Percentiles rank a stretch among this genome's conserved stretches.
Conservation (phyloP, 2,113 vertebrate genomes). For the Lanius collurio region DNA sequence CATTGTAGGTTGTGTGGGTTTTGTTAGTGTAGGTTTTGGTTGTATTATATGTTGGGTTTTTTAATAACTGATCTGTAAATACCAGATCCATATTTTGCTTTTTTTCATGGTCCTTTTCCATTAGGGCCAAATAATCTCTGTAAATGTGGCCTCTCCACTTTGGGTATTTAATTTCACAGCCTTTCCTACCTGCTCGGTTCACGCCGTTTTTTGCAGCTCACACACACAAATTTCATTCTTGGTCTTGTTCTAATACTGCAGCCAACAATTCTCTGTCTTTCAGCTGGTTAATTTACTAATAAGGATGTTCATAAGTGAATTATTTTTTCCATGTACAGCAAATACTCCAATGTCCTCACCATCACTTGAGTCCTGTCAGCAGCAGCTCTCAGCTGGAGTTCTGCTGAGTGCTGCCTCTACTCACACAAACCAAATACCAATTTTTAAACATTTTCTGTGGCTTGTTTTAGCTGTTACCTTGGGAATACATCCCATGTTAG, state of each 20-base stretch:
- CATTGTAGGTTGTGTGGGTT: neutral
- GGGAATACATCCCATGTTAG: conserved; percentile 52
- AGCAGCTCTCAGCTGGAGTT: neutral
- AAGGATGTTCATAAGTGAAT: neutral
- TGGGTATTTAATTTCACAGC: neutral
- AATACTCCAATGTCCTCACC: neutral
- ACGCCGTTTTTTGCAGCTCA: neutral
- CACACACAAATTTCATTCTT: neutral
- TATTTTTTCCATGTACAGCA: neutral
- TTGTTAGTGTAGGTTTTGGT: neutral
- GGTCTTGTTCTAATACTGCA: conserved; percentile 6
- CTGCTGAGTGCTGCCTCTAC: neutral
- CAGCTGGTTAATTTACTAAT: neutral
- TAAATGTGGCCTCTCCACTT: neutral
- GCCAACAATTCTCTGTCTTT: neutral
- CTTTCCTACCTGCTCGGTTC: neutral
- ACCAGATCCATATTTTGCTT: neutral
- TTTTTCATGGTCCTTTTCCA: neutral
- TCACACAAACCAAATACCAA: conserved; percentile 40
- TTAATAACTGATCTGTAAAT: conserved; percentile 8
- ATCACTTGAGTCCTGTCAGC: neutral
- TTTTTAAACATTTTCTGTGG: neutral
- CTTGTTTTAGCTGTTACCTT: conserved; percentile 15
- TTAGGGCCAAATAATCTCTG: neutral
- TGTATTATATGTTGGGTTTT: neutral